These are phyloP conservation scores for Neodiprion fabricii DNA, from an alignment of 1,140 invertebrate genomes.

Conservation along the genomic window DNA sequence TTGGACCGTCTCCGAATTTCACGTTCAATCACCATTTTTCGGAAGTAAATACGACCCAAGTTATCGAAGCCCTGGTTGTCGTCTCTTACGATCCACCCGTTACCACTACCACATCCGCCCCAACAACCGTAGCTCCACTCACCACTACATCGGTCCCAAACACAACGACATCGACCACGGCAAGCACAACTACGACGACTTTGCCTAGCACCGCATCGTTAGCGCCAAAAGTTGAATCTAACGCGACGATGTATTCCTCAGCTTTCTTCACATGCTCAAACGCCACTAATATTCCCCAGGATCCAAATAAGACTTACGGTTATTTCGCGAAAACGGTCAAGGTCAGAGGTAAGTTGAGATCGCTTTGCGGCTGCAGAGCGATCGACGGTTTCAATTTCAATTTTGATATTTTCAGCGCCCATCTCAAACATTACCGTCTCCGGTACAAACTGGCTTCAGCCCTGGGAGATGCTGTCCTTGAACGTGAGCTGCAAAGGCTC, in stretches of 20 bases:
- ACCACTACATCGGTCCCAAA: slow-evolving; percentile 35
- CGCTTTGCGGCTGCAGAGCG: neutral
- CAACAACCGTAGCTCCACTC: slow-evolving; percentile 62
- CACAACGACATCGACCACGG: slow-evolving; percentile 23
- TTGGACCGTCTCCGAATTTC: slow-evolving; percentile 69
- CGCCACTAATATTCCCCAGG: slow-evolving; percentile 65
- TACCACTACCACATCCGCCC: slow-evolving; percentile 66
- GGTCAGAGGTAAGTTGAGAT: slow-evolving; percentile 65
- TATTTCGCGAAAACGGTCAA: slow-evolving; percentile 69
- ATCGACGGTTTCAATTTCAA: slow-evolving; percentile 10
- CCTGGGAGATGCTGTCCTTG: slow-evolving; percentile 76
- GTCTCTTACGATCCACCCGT: slow-evolving; percentile 70
- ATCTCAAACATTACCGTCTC: slow-evolving; percentile 70
- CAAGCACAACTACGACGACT: slow-evolving; percentile 31
- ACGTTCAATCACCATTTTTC: slow-evolving; percentile 70
- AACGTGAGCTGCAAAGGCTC: slow-evolving; percentile 76
- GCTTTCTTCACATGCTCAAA: slow-evolving; percentile 64
- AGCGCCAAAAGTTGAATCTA: slow-evolving; percentile 25
- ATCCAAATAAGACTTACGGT: slow-evolving; percentile 75
- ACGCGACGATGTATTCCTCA: slow-evolving; percentile 31
- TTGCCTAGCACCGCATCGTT: slow-evolving; percentile 22
- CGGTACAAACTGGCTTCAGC: slow-evolving; percentile 80
- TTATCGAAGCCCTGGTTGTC: slow-evolving; percentile 73
- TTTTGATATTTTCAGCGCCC: slow-evolving; percentile 65
- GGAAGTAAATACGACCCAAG: slow-evolving; percentile 64